Evolutionary conservation across 2,888 invertebrate species (phyloP), one percentile per base, ranked within the genome.

Genomic region (Fissipunctia ypsillon): DNA sequence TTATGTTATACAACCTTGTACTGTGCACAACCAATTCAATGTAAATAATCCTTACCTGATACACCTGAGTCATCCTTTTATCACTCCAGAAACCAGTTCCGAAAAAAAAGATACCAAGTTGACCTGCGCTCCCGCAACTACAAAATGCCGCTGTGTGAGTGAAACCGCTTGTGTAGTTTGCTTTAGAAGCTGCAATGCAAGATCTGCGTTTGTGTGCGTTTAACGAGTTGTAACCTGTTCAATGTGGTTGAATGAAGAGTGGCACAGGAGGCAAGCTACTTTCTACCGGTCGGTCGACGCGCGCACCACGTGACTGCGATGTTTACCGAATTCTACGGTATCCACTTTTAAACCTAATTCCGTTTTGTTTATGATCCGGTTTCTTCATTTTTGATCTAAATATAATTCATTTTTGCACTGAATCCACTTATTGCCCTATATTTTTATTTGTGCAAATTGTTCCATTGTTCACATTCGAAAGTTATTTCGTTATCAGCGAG

Each of bases 261-360:
- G 92, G 94, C 92, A 90, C 93, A 94, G 92, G 94, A 94, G 94
- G 95, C 93, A 94, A 93, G 94, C 95, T 94, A 95, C 95, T 96
- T 96, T 96, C 96, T 96, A 96, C 93, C 92, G 90, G 92, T 90
- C 89, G 88, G 80, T 86, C 89, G 84, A 85, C 90, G 85, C 87
- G 85, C 87, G 83, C 75, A 80, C 89, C 92, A 93, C 91, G 92
- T 92, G 91, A 92, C 86, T 87, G 86, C 83, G 88, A 88, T 90
- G 90, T 90, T 91, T 91, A 91, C 89, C 85, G 84, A 91, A 91
- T 88, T 86, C 87, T 86, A 87, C 87, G 79, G 81, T 84, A 86
- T 81, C 69, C 61, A 81, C 72, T 70, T 83, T 68, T 72, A 76
- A 84, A 82, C 61, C 69, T 56, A 64, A 64, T 78, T 52, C 64